Conservation (phyloP, 2,888 invertebrate species). For the Colostygia pectinataria region DNA sequence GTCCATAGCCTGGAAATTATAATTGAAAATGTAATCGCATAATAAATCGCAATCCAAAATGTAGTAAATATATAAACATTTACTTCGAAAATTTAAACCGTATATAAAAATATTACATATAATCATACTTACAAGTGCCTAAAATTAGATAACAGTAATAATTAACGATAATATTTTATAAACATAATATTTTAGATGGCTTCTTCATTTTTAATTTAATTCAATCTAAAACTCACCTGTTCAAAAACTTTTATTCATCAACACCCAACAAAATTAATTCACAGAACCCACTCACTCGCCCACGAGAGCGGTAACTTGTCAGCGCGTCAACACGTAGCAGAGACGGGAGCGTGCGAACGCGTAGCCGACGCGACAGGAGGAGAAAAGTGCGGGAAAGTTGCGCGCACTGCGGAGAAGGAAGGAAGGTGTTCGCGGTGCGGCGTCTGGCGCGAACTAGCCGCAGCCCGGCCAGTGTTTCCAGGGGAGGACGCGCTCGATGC, state of each 20-base stretch:
- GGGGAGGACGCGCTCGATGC: slow-evolving; percentile 25
- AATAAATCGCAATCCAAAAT: too few relatives aligned
- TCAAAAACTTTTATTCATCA: slow-evolving; percentile 7
- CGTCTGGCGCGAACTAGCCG: slow-evolving; percentile 58
- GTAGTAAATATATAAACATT: too few relatives aligned
- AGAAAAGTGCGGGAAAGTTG: slow-evolving; percentile 58
- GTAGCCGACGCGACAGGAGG: slow-evolving; percentile 33
- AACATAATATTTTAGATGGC: too few relatives aligned
- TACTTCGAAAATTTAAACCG: too few relatives aligned
- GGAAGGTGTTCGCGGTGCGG: slow-evolving; percentile 51
- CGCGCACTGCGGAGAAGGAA: slow-evolving; percentile 34
- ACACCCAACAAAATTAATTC: slow-evolving; percentile 19
- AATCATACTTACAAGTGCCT: too few relatives aligned
- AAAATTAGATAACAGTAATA: too few relatives aligned
- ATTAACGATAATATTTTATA: too few relatives aligned
- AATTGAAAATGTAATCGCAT: too few relatives aligned
- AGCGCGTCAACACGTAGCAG: slow-evolving; percentile 32
- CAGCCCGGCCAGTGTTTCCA: slow-evolving; percentile 49
- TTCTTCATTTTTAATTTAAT: too few relatives aligned
- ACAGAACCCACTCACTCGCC: slow-evolving; percentile 25
- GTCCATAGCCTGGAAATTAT: too few relatives aligned
- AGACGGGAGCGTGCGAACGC: slow-evolving; percentile 20
- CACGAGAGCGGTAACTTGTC: slow-evolving; percentile 14
- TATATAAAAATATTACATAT: too few relatives aligned
- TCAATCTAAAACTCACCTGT: slow-evolving; percentile 21